A percentile compares a stretch with the other conserved stretches of the same genome.
Conservation (phyloP, 30 jellyfish, hydroid and myxozoan genomes). For the Hydractinia echinata region DNA sequence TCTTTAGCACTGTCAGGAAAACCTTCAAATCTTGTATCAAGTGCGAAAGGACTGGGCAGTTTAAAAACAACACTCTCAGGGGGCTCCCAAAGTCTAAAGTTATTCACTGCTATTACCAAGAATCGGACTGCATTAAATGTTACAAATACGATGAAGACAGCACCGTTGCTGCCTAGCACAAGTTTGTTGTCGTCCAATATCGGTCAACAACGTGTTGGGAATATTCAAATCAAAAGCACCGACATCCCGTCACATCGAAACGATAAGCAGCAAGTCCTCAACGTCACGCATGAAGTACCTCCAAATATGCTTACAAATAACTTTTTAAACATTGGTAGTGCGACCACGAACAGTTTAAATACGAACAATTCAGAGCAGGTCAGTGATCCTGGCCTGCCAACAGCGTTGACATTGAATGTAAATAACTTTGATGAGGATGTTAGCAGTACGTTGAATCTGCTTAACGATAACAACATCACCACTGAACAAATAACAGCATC, state of each 20-base stretch:
- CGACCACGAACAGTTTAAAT: not conserved
- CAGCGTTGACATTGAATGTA: conserved; percentile 15
- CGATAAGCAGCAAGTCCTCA: conserved; percentile 11
- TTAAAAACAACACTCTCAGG: conserved; percentile 36
- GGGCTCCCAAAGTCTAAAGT: conserved; percentile 37
- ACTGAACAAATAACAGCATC: conserved; percentile 26
- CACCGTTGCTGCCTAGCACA: conserved; percentile 31
- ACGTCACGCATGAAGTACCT: not conserved
- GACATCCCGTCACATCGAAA: not conserved
- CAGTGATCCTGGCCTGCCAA: not conserved
- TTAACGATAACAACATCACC: not conserved
- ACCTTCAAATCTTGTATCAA: conserved; percentile 5
- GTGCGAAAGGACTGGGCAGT: conserved; percentile 42
- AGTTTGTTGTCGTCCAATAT: conserved; percentile 12
- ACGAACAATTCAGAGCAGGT: not conserved
- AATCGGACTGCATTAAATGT: conserved; percentile 18
- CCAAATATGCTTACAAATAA: not conserved
- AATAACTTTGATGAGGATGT: conserved; percentile 12
- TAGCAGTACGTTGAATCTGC: not conserved
- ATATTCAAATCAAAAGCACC: conserved; percentile 19
- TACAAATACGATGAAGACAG: not conserved
- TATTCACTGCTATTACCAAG: conserved; percentile 39
- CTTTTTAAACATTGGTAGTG: not conserved
- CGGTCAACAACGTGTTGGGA: conserved; percentile 11
- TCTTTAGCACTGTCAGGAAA: not conserved